Conservation (phyloP, 2,113 vertebrate genomes). For the Nettapus auritus region DNA sequence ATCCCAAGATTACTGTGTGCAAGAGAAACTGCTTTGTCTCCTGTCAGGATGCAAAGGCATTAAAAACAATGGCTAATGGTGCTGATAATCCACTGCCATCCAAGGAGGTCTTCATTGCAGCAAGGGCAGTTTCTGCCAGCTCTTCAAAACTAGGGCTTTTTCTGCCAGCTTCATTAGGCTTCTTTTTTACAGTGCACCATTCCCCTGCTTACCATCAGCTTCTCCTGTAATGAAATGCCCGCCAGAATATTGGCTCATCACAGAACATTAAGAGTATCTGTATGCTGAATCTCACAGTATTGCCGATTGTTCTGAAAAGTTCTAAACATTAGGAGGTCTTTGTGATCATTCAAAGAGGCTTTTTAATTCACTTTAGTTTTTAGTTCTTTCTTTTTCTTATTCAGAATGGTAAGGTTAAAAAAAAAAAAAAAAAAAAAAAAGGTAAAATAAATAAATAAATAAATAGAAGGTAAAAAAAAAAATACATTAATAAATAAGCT, state of each 20-base stretch:
- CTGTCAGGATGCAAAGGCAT: background rate
- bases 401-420: rapidly evolving
- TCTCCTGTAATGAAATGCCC: background rate
- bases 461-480: rapidly evolving
- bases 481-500: background rate
- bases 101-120: background rate
- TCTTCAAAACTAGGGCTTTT: background rate
- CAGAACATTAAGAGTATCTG: background rate
- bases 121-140: background rate
- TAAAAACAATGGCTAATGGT: background rate
- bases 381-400: background rate
- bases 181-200: background rate
- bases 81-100: background rate
- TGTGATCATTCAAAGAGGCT: rapidly evolving
- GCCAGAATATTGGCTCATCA: background rate
- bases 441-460: too few species aligned
- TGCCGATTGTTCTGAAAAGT: background rate
- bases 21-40: background rate
- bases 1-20: background rate
- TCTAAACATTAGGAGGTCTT: background rate
- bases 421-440: background rate
- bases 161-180: background rate
- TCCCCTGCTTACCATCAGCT: background rate
- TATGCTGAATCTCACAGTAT: background rate
- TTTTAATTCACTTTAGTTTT: background rate